Conservation (phyloP, 2,797 vertebrate species). For the Gallinago solitaria region DNA sequence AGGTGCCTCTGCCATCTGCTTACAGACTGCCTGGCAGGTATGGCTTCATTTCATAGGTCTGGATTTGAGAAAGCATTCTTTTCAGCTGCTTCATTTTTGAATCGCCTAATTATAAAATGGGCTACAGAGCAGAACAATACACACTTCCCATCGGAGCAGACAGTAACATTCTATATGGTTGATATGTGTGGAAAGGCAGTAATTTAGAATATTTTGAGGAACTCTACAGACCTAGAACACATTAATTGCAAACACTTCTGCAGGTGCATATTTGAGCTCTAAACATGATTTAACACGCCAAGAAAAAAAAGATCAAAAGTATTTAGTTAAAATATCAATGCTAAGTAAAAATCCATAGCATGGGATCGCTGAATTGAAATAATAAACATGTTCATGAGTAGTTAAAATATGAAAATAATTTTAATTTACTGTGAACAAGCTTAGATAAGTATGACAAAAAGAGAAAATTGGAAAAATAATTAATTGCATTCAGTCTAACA, state of each 20-base stretch:
- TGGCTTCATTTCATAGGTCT: background rate
- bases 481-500: background rate
- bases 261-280: background rate
- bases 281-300: background rate
- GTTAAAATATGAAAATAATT: background rate
- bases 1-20: background rate
- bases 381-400: background rate
- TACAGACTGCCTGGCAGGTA: background rate
- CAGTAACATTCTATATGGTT: too few relatives aligned
- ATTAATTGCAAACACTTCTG: background rate
- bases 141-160: accelerated
- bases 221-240: background rate
- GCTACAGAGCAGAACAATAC: background rate
- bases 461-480: background rate
- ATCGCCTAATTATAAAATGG: background rate
- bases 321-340: background rate
- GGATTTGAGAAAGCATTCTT: accelerated
- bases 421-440: background rate
- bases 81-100: background rate
- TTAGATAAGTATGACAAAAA: background rate
- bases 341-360: background rate
- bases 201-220: background rate
- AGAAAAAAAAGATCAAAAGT: accelerated
- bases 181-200: too few relatives aligned
- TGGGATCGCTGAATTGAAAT: background rate